These are phyloP conservation scores for Melolontha melolontha DNA, from an alignment of 2,888 invertebrate species.

Conservation along the genomic window DNA sequence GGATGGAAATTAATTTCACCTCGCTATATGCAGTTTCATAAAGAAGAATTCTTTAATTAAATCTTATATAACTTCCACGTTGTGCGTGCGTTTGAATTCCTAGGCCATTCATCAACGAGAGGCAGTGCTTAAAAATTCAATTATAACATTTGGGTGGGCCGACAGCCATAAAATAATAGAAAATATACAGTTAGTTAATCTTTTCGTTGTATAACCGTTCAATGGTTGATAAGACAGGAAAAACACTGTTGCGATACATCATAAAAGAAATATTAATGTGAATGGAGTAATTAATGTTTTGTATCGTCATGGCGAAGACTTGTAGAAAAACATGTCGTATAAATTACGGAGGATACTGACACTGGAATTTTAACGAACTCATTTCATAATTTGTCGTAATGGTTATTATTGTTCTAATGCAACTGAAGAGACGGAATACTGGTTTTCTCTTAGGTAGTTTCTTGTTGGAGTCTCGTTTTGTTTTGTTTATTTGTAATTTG, in stretches of 20 bases:
- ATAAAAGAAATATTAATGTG: constrained; percentile 48
- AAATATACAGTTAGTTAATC: constrained; percentile 38
- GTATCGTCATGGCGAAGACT: constrained; percentile 49
- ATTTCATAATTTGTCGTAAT: constrained; percentile 62
- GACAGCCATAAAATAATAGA: constrained; percentile 37
- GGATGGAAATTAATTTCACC: constrained; percentile 24
- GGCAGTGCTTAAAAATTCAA: constrained; percentile 35
- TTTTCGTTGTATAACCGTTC: constrained; percentile 25
- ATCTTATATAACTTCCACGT: constrained; percentile 32
- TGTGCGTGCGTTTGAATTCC: constrained; percentile 14
- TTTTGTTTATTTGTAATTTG: neutral
- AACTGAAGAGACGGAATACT: constrained; percentile 40
- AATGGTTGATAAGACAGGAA: constrained; percentile 17
- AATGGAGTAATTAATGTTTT: constrained; percentile 52
- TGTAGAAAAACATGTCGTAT: constrained; percentile 54
- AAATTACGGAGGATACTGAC: constrained; percentile 59
- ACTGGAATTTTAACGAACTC: constrained; percentile 62
- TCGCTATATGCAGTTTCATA: constrained; percentile 17
- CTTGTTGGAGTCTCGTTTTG: neutral
- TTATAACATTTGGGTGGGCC: constrained; percentile 39
- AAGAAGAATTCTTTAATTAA: constrained; percentile 28
- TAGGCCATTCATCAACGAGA: constrained; percentile 27
- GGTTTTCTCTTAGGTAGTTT: neutral
- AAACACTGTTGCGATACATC: constrained; percentile 23
- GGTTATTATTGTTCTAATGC: constrained; percentile 59